Evolutionary conservation across 2,888 invertebrate species (phyloP).

Genomic region (Meta bourneti): DNA sequence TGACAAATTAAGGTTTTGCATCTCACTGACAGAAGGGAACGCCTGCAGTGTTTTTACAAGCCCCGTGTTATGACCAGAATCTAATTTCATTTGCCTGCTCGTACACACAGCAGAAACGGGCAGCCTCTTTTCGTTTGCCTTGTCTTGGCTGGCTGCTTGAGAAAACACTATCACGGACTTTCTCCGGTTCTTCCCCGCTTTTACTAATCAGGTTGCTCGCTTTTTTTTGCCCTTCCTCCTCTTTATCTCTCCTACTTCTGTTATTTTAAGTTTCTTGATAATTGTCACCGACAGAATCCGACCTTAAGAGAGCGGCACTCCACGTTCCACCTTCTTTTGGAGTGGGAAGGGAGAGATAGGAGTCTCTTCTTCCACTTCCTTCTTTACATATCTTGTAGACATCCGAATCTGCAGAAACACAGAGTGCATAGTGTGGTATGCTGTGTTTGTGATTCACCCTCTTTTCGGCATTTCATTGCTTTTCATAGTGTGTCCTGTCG

Average conservation of each 20-base stretch:
- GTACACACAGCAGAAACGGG: constrained; percentile 51
- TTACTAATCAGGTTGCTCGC: constrained; percentile 72
- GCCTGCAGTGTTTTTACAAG: constrained; percentile 76
- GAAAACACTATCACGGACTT: constrained; percentile 73
- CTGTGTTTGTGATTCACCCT: neutral
- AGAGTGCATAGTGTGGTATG: too few species aligned
- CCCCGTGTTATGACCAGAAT: constrained; percentile 74
- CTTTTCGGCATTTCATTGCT: constrained; percentile 16
- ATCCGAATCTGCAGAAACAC: too few species aligned
- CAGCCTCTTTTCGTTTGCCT: constrained; percentile 59
- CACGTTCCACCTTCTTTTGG: too few species aligned
- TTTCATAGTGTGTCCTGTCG: constrained; percentile 19
- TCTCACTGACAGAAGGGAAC: constrained; percentile 71
- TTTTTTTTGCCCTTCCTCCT: constrained; percentile 49
- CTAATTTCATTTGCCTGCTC: constrained; percentile 75
- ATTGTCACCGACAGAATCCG: constrained; percentile 69
- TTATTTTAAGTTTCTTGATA: constrained; percentile 76
- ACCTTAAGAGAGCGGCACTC: constrained; percentile 5
- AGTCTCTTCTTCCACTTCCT: neutral
- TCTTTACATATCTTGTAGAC: neutral
- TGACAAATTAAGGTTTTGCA: constrained; percentile 75
- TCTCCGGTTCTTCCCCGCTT: constrained; percentile 52
- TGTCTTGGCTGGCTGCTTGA: constrained; percentile 72
- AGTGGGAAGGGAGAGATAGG: too few species aligned
- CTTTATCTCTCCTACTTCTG: constrained; percentile 68